Base-by-base conservation (phyloP, 2,113 vertebrate species). In the Triplophysa tibetana region DNA sequence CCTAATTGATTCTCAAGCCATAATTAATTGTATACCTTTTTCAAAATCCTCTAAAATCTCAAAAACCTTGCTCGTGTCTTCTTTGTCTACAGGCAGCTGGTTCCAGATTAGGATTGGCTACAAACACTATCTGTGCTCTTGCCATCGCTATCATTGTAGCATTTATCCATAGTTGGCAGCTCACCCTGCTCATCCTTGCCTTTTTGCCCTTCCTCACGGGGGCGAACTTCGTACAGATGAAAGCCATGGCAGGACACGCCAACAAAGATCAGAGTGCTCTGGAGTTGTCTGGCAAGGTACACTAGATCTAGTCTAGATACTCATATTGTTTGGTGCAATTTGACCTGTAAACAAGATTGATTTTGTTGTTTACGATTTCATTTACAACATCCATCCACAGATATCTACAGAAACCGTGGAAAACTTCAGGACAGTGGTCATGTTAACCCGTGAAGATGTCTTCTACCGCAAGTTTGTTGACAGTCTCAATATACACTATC, bases 401-500 rank as follows among this genome's bases (percentile, higher is more conserved):
- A 90, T 95, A 82, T 94, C 95, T 65, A 93, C 94, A 19, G 93
- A 96, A 81, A 91, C 89, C 26, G 92, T 94, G 84, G 91, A 91
- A 90, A 93, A 96, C 83, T 93, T 93, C 83, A 89, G 89, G 79
- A 90, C 93, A 1, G 92, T 95, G 85, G 93, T 82, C 58, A 88
- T 91, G 56, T 90, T 96, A 85, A 93, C 93, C 41, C 89, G 83
- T 81, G 95, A 96, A 89, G 91, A 82, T 80, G 92, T 89, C 88
- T 96, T 96, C 75, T 93, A 93, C 80, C 61, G 14, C 0, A 94
- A 94, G 88, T 96, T 95, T 16, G 90, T 86, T 21, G 90, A 93
- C 75, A 91, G 87, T 77, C 79, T 96, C 68, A 12, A 38, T 1
- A 69, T 75, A 21, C 93, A 94, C 76, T 95, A 94, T 89, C 90